phyloP scores from a whole-genome alignment of 2,797 vertebrate genomes.

The Netta rufina region DNA sequence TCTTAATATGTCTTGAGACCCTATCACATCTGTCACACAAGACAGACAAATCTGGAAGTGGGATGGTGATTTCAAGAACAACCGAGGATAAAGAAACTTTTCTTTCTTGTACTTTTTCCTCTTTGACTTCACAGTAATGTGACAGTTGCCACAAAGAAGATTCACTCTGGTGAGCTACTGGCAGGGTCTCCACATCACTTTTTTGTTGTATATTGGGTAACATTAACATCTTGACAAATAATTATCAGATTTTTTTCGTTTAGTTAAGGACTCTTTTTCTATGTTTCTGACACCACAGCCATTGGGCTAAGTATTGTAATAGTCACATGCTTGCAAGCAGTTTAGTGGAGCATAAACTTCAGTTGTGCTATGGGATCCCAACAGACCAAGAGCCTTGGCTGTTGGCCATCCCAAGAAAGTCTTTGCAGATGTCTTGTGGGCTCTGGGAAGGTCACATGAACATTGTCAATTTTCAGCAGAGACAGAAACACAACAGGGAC shows the following conservation, averaged over 20 bases:
- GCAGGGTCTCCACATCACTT: not conserved
- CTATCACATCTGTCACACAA: not conserved
- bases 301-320: not conserved
- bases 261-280: not conserved
- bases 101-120: not conserved
- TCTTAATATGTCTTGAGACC: not conserved
- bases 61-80: not conserved
- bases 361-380: not conserved
- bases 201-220: not conserved
- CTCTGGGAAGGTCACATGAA: not conserved
- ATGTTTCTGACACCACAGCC: not conserved
- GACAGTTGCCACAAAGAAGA: not conserved
- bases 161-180: not conserved
- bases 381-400: not conserved
- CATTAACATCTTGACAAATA: not conserved
- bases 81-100: not conserved
- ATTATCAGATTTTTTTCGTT: not conserved
- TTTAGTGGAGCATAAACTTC: not conserved
- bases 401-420: not conserved
- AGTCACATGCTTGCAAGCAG: not conserved
- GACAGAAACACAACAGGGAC: not conserved
- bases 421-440: conserved; percentile 8
- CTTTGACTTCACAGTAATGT: not conserved
- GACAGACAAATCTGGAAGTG: not conserved
- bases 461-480: not conserved